Evolutionary conservation across 2,888 invertebrate genomes (phyloP).

Genomic region (Tipula confusa): DNA sequence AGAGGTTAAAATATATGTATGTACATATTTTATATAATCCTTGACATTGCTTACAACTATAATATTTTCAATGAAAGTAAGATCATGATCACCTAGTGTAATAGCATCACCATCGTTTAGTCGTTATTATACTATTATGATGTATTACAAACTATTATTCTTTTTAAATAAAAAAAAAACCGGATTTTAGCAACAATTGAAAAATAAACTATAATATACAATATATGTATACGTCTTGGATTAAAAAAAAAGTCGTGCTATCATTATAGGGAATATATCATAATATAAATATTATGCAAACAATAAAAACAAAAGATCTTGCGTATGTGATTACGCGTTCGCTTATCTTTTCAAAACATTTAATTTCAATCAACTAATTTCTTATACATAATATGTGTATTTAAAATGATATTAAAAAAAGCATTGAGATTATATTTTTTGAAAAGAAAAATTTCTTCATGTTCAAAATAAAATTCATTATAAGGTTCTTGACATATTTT

Average conservation of each 20-base stretch:
- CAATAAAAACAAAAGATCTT: not conserved
- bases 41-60: constrained; percentile 13
- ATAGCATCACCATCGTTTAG: not conserved
- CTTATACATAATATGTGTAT: not conserved
- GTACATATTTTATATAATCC: not conserved
- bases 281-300: not conserved
- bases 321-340: not conserved
- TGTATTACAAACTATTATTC: not conserved
- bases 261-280: not conserved
- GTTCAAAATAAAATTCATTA: not conserved
- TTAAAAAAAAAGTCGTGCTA: not conserved
- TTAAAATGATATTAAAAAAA: not conserved
- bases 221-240: not conserved
- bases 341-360: not conserved
- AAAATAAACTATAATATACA: not conserved
- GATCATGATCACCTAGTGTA: constrained; percentile 16
- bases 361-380: not conserved
- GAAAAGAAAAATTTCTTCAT: not conserved
- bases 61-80: constrained; percentile 27
- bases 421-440: not conserved
- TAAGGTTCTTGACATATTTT: constrained; percentile 29
- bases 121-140: not conserved
- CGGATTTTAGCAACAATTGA: constrained; percentile 7
- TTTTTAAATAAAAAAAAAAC: too few species aligned
- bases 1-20: not conserved